These are phyloP conservation scores for Drosophila santomea DNA, from an alignment of 1,140 invertebrate genomes.

Conservation along the genomic window DNA sequence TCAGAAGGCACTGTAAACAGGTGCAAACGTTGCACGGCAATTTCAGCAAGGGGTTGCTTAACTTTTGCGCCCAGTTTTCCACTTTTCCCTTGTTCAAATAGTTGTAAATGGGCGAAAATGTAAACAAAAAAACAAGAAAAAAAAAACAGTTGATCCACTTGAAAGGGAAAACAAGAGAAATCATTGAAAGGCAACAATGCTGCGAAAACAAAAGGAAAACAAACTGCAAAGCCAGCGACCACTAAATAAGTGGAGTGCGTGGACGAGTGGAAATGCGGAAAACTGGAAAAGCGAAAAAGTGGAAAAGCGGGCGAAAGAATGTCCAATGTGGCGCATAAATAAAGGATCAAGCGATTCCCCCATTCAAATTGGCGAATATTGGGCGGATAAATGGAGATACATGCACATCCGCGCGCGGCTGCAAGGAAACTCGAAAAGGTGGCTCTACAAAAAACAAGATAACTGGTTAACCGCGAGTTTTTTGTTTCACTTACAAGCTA, in stretches of 20 bases:
- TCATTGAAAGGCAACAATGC: conserved; percentile 50
- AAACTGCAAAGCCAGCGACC: conserved; percentile 41
- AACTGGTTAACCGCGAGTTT: neutral
- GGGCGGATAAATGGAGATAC: neutral
- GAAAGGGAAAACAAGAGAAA: conserved; percentile 32
- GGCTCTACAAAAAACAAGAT: neutral
- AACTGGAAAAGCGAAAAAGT: conserved; percentile 2
- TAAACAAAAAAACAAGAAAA: conserved; percentile 40
- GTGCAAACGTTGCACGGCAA: conserved; percentile 26
- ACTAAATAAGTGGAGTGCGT: conserved; percentile 52
- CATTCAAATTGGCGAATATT: neutral
- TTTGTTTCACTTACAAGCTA: neutral
- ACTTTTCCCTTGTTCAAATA: conserved; percentile 33
- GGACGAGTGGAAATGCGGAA: conserved; percentile 6
- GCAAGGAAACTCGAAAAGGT: neutral
- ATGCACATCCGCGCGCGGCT: no score
- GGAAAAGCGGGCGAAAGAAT: conserved; percentile 7
- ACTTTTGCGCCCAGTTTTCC: neutral
- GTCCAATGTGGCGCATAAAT: conserved; percentile 29
- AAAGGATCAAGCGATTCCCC: conserved; percentile 42
- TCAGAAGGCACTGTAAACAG: conserved; percentile 11
- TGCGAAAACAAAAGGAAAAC: conserved; percentile 20
- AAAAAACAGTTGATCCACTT: conserved; percentile 34
- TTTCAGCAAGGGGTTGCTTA: conserved; percentile 4
- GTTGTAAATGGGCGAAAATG: conserved; percentile 59